Evolutionary conservation across 2,113 vertebrate genomes (phyloP).

Genomic region (Calyptommatus sinebrachiatus): DNA sequence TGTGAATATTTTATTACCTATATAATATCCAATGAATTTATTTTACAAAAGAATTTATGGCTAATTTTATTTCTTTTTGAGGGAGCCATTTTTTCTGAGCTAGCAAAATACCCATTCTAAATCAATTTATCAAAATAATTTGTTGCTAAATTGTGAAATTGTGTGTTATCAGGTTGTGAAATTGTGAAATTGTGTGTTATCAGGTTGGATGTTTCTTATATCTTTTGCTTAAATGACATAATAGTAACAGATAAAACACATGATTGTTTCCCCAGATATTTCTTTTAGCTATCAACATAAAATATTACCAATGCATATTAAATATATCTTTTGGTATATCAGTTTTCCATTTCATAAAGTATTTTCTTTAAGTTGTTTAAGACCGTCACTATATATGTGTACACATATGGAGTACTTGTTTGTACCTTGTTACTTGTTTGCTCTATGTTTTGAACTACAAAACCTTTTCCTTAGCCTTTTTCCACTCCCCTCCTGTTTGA

Average conservation of each 20-base stretch:
- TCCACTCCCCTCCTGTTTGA: too few species aligned
- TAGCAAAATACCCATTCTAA: neutral
- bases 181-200: neutral
- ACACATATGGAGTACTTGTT: too few species aligned
- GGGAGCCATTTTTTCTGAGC: neutral
- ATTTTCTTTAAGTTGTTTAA: too few species aligned
- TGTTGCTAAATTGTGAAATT: neutral
- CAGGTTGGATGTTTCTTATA: neutral
- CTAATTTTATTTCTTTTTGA: neutral
- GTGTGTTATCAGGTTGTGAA: neutral
- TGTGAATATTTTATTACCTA: accelerated
- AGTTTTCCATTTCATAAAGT: neutral
- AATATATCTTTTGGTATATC: neutral
- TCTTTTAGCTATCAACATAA: neutral
- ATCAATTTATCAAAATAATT: neutral
- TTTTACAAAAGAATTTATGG: too few species aligned
- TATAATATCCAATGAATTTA: neutral
- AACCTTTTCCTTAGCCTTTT: too few species aligned
- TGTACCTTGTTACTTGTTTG: too few species aligned
- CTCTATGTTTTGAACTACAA: too few species aligned
- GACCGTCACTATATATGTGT: neutral
- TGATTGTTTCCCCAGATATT: neutral
- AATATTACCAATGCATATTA: neutral
- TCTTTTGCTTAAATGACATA: neutral
- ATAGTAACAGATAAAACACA: neutral